phyloP scores from a whole-genome alignment of 2,113 vertebrate species.

The Bubo scandiacus region DNA sequence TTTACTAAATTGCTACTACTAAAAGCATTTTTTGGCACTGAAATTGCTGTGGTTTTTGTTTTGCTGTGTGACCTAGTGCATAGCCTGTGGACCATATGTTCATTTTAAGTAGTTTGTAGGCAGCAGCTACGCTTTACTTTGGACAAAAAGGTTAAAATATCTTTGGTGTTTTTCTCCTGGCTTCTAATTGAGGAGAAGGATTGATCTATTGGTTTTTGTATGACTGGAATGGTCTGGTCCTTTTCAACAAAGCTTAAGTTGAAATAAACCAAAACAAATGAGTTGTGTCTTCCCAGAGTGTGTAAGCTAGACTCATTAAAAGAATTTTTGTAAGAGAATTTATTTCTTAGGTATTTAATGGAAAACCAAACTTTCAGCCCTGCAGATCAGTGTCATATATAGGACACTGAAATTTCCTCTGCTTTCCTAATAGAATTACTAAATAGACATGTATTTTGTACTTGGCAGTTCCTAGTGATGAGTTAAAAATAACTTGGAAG shows the following conservation, averaged over 20 bases:
- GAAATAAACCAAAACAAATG: not conserved
- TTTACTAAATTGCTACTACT: not conserved
- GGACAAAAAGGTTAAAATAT: not conserved
- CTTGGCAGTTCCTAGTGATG: not conserved
- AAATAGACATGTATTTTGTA: not conserved
- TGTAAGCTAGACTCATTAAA: not conserved
- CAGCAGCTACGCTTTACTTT: not conserved
- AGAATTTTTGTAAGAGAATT: not conserved
- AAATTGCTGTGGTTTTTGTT: not conserved
- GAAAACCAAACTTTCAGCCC: not conserved
- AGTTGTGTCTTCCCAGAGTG: not conserved
- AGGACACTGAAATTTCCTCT: not conserved
- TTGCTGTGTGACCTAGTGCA: not conserved
- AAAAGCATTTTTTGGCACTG: not conserved
- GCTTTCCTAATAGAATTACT: not conserved
- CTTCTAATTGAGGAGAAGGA: not conserved
- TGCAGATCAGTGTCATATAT: not conserved
- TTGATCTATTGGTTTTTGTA: not conserved
- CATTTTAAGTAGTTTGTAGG: not conserved
- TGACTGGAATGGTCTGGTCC: not conserved
- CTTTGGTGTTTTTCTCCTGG: not conserved
- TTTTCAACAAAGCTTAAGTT: not conserved
- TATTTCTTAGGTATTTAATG: not conserved
- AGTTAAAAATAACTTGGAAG: not conserved
- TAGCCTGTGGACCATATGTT: not conserved